Evolutionary conservation across 2,888 invertebrate genomes (phyloP).

Genomic region (Acrocera orbiculus): DNA sequence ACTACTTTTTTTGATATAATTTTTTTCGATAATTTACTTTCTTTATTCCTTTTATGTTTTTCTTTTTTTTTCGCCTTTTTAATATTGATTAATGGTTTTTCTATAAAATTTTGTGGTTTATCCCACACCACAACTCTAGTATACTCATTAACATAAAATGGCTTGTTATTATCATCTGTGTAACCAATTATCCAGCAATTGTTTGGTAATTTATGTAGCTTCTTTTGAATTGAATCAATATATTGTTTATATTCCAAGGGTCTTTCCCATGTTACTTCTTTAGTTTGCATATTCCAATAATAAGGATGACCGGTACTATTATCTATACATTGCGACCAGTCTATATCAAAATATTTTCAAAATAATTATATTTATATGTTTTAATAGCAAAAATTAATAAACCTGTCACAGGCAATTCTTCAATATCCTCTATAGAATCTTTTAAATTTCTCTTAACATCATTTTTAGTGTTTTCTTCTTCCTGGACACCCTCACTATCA

Average conservation of each 20-base stretch:
- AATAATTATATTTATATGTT: not conserved
- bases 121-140: conserved; percentile 13
- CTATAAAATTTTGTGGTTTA: conserved; percentile 12
- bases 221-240: conserved; percentile 4
- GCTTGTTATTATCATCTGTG: conserved; percentile 9
- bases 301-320: conserved; percentile 42
- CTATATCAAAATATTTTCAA: conserved; percentile 17
- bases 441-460: not conserved
- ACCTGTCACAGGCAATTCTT: conserved; percentile 1
- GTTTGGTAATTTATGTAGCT: conserved; percentile 3
- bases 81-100: conserved; percentile 4
- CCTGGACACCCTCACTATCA: conserved; percentile 9
- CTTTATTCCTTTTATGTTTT: conserved; percentile 12
- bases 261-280: conserved; percentile 46
- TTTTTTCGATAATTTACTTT: conserved; percentile 16
- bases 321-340: conserved; percentile 46
- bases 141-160: conserved; percentile 13
- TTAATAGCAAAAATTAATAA: not conserved
- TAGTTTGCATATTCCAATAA: conserved; percentile 45
- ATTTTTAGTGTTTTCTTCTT: not conserved
- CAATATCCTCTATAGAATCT: not conserved
- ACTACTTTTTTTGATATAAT: conserved; percentile 16
- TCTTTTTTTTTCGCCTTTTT: not conserved
- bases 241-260: conserved; percentile 33
- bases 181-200: conserved; percentile 10